These are phyloP conservation scores for Trinorchestia longiramus DNA, from an alignment of 1,140 invertebrate species.

Conservation along the genomic window DNA sequence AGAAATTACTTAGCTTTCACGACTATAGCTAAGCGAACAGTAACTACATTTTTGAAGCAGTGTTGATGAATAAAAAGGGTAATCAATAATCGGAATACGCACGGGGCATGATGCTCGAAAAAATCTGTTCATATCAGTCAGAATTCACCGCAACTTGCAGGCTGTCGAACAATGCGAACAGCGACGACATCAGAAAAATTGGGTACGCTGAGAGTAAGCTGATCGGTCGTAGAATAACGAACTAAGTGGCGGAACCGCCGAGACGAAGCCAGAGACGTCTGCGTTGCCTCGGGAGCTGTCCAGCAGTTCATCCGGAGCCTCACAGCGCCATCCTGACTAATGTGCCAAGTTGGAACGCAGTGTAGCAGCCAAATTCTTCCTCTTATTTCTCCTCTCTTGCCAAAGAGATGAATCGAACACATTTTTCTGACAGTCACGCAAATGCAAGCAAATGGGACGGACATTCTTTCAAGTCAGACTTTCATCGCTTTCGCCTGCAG, in stretches of 20 bases:
- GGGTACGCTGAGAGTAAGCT: not conserved
- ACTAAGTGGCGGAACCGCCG: not conserved
- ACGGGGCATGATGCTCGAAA: not conserved
- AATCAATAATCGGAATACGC: not conserved
- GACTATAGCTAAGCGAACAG: not conserved
- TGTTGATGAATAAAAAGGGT: not conserved
- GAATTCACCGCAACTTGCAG: not conserved
- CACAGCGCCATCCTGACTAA: not conserved
- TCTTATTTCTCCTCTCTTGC: slow-evolving; percentile 18
- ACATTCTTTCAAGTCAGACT: slow-evolving; percentile 23
- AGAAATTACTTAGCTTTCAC: not conserved
- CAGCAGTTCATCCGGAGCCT: not conserved
- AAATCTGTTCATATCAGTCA: not conserved
- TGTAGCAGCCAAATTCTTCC: slow-evolving; percentile 16
- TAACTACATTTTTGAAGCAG: not conserved
- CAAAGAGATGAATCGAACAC: slow-evolving; percentile 9
- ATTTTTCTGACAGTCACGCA: slow-evolving; percentile 42
- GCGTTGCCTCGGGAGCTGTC: not conserved
- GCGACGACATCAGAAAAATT: not conserved
- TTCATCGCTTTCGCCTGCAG: not conserved
- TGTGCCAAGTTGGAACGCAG: slow-evolving; percentile 10
- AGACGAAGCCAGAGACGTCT: not conserved
- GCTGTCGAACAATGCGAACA: not conserved
- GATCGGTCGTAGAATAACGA: not conserved
- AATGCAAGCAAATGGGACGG: slow-evolving; percentile 20